phyloP scores from a whole-genome alignment of 2,888 invertebrate genomes.

The Drosophila hamatofila region DNA sequence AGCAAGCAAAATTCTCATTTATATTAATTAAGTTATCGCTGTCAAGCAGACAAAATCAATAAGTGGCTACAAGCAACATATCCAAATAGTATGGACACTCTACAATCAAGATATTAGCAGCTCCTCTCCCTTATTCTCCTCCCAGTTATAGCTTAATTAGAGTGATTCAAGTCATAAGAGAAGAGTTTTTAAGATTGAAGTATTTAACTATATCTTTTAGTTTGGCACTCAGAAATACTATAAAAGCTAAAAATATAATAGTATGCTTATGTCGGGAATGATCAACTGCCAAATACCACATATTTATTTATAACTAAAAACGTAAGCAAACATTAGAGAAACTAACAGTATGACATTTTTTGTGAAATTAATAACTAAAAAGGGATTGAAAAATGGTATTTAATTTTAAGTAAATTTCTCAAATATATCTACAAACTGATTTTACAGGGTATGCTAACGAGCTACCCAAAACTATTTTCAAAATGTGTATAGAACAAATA shows the following conservation, averaged over 20 bases:
- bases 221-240: neutral
- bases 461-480: too few relatives aligned
- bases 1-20: conserved; percentile 50
- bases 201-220: conserved; percentile 14
- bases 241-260: neutral
- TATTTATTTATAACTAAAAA: too few relatives aligned
- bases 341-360: too few relatives aligned
- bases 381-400: too few relatives aligned
- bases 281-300: neutral
- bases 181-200: conserved; percentile 11
- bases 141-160: conserved; percentile 48
- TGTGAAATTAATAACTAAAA: too few relatives aligned
- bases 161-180: conserved; percentile 5
- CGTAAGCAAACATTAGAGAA: too few relatives aligned
- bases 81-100: conserved; percentile 4
- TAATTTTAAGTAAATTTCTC: neutral
- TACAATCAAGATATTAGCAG: neutral
- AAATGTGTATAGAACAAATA: conserved; percentile 4
- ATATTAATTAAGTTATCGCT: conserved; percentile 48
- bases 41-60: conserved; percentile 46
- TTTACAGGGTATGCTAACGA: neutral
- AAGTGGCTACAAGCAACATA: conserved; percentile 15
- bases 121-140: neutral
- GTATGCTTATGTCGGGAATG: neutral
- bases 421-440: neutral